Base-by-base conservation (phyloP, 2,797 vertebrate species). In the Anisognathus igniventris region DNA sequence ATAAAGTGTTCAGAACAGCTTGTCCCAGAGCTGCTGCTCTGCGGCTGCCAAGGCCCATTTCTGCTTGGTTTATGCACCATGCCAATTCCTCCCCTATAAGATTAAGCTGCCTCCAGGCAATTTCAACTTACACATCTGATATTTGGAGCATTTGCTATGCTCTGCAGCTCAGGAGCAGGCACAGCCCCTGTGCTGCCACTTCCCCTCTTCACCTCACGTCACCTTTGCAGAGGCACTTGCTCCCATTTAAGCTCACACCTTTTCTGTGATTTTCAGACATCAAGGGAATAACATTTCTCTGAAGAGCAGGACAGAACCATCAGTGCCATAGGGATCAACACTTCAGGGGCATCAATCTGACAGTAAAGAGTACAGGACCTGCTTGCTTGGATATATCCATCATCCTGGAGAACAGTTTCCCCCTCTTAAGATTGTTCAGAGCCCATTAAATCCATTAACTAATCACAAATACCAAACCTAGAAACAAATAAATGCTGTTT, bases 51-150 rank as follows among this genome's bases (percentile, higher is more conserved):
- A 92, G 89, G 77, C 96, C 65, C 57, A 35, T 95, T 97, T 97
- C 90, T 94, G 92, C 92, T 97, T 88, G 88, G 88, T 97, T 97
- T 95, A 80, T 50, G 86, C 88, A 71, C 66, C 40, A 67, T 78
- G 91, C 80, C 94, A 91, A 67, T 92, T 86, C 84, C 67, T 88
- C 75, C 80, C 62, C 7, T 64, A 65, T 64, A 92, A 95, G 94
- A 97, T 92, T 95, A 96, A 92, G 78, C 90, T 86, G 82, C 91
- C 93, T 90, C 9, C 20, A 35, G 73, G 95, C 85, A 61, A 94
- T 81, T 91, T 85, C 61, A n/a, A 18, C 71, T 74, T 92, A 91
- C 44, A 70, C 90, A 83, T 58, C 70, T 53, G 85, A 91, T 72
- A 95, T 91, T 79, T 61, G 72, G 42, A 50, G 66, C 73, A 76